Evolutionary conservation across 2,797 vertebrate genomes (phyloP).

Genomic region (Dicrostonyx torquatus): DNA sequence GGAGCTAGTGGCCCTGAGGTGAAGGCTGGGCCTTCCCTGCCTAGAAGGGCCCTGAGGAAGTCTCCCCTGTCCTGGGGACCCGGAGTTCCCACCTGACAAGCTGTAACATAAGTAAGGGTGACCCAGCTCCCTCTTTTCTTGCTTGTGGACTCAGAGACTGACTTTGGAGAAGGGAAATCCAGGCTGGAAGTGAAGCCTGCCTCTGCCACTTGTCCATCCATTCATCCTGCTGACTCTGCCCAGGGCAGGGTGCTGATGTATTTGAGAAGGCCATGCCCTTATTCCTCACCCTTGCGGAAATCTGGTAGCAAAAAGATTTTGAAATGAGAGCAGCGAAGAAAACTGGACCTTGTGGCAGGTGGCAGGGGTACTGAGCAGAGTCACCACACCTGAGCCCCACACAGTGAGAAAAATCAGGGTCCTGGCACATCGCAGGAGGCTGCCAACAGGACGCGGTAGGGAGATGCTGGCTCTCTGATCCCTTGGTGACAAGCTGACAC

Average conservation of each 20-base stretch:
- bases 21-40: neutral
- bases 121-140: neutral
- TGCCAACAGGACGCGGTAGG: neutral
- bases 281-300: neutral
- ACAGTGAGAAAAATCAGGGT: too few relatives aligned
- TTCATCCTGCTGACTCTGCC: neutral
- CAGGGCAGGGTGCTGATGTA: neutral
- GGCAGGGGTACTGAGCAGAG: neutral
- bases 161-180: neutral
- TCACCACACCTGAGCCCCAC: too few relatives aligned
- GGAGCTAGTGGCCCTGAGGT: neutral
- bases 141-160: too few relatives aligned
- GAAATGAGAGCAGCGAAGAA: neutral
- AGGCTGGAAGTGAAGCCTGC: neutral
- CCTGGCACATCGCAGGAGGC: fast-evolving
- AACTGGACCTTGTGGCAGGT: neutral
- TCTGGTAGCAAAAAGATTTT: neutral
- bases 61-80: neutral
- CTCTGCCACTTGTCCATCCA: neutral
- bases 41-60: constrained; percentile 28
- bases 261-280: neutral
- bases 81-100: neutral
- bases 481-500: neutral
- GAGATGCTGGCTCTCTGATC: neutral
- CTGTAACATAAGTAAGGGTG: neutral